Base-by-base conservation (phyloP, 2,888 invertebrate genomes). In the Pasiphila rectangulata region DNA sequence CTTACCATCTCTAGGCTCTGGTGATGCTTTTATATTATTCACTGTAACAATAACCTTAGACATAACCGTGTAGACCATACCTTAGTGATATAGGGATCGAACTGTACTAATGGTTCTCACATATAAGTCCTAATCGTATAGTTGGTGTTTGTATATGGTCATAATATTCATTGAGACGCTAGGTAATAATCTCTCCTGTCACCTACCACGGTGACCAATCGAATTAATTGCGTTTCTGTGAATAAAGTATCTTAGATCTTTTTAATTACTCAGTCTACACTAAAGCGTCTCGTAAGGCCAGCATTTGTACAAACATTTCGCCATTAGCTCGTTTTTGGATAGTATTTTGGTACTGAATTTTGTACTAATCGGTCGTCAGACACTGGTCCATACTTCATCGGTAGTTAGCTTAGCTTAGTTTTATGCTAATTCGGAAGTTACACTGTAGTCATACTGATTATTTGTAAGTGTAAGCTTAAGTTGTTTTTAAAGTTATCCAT, bases 311-410 rank as follows among this genome's bases (percentile, higher is more conserved):
- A 17, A 34, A 39, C 32, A 52, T 52, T 43, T 29, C 52, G 48
- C 52, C 42, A 21, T 38, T 45, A 48, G 20, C 36, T 43, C 34
- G 37, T 48, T 72, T 71, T 77, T 69, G 74, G 70, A 79, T 80
- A 76, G 73, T 84, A 83, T 85, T 84, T 86, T 85, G 83, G 83
- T 85, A 85, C 79, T 79, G 72, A 74, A 56, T 83, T 85, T 85
- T 86, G 82, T 86, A 85, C 77, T 80, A 60, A 72, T 58, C 67
- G 64, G 83, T 83, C 81, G 79, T 51, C 70, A 74, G 83, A 79
- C 77, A 72, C 46, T 67, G 72, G 86, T 85, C 86, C 85, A 83
- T 79, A 59, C 78, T 75, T 69, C 62, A 10, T 78, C 79, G 73
- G 70, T 79, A 56, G 54, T 47, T 56, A 80, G 74, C 75, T 79